Percentiles rank a stretch among this genome's conserved stretches.
These are phyloP conservation scores for Sparus aurata DNA, from an alignment of 2,797 vertebrate species.

Conservation along the genomic window DNA sequence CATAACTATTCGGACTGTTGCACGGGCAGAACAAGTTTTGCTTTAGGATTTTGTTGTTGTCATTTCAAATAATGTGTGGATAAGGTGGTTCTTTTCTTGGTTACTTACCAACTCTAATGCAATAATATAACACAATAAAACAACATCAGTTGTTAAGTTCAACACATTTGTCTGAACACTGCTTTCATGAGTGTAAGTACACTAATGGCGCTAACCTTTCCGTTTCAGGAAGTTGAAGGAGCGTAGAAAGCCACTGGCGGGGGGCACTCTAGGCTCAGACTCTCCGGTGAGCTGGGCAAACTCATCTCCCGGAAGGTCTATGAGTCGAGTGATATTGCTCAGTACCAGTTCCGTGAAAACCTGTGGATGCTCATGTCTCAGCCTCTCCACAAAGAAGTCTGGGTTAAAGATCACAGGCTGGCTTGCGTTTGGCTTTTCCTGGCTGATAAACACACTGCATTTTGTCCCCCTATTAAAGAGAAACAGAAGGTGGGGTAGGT, in stretches of 20 bases:
- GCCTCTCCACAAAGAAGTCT: slow-evolving; percentile 97
- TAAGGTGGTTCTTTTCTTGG: not conserved
- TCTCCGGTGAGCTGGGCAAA: slow-evolving; percentile 94
- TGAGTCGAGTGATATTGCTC: slow-evolving; percentile 94
- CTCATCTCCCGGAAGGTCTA: slow-evolving; percentile 96
- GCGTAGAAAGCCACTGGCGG: slow-evolving; percentile 90
- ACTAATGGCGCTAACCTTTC: slow-evolving; percentile 88
- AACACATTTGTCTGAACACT: not conserved
- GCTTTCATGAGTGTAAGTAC: not conserved
- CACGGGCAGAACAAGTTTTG: not conserved
- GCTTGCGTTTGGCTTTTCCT: slow-evolving; percentile 85
- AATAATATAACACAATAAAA: not conserved
- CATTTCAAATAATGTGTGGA: not conserved
- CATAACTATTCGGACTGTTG: not conserved
- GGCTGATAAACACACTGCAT: slow-evolving; percentile 91
- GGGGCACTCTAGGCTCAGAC: slow-evolving; percentile 89
- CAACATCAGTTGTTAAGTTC: not conserved
- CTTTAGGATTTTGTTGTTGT: not conserved
- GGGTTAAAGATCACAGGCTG: slow-evolving; percentile 96
- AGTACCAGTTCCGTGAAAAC: slow-evolving; percentile 92
- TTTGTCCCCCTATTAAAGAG: slow-evolving; percentile 85
- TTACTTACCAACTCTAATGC: not conserved
- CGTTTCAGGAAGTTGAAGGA: slow-evolving; percentile 94
- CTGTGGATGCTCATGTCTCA: slow-evolving; percentile 93
- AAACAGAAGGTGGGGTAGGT: not conserved